These are phyloP conservation scores for Fregetta grallaria DNA, from an alignment of 2,113 vertebrate genomes.

Conservation along the genomic window DNA sequence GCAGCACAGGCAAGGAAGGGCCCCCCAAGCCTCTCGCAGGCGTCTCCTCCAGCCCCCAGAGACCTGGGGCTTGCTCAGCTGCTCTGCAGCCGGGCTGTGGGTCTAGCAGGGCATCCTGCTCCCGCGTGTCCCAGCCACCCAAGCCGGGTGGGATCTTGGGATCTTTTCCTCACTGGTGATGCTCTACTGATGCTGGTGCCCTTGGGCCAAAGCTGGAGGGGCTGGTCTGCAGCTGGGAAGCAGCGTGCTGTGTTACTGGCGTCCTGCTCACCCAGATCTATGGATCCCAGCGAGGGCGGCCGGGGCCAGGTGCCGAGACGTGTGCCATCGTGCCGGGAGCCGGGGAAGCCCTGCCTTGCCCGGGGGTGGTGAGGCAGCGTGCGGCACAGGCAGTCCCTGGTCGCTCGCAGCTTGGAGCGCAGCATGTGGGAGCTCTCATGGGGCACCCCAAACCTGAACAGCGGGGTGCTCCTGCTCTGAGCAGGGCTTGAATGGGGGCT, in stretches of 20 bases:
- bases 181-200: not conserved
- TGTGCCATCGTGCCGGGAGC: not conserved
- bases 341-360: not conserved
- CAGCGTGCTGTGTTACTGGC: fast-evolving
- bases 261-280: not conserved
- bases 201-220: not conserved
- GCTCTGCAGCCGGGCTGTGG: not conserved
- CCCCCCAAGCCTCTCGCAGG: fast-evolving
- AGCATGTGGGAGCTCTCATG: fast-evolving
- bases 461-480: not conserved
- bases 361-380: not conserved
- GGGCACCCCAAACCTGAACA: not conserved
- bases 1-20: not conserved
- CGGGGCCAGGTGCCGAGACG: not conserved
- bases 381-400: not conserved
- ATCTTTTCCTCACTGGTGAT: not conserved
- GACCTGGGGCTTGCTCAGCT: not conserved
- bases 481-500: not conserved
- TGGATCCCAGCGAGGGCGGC: not conserved
- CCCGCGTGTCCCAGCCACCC: fast-evolving
- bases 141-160: not conserved
- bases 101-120: not conserved
- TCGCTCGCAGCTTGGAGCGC: not conserved
- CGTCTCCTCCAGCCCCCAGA: not conserved
- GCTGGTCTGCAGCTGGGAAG: not conserved